These are phyloP conservation scores for Plebejus anna DNA, from an alignment of 2,888 invertebrate genomes.

Conservation along the genomic window DNA sequence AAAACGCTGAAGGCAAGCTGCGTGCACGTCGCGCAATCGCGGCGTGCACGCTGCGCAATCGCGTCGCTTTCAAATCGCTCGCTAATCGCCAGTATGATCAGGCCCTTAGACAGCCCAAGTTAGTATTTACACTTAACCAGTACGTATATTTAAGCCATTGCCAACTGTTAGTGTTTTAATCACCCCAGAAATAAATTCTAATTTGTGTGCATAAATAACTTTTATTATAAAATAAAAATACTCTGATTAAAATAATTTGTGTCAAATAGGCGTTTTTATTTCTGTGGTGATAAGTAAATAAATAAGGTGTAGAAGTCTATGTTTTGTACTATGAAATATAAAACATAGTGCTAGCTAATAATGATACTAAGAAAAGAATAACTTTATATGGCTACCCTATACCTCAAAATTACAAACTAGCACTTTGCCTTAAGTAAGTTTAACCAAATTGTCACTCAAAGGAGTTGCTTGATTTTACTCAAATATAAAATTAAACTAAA, in stretches of 20 bases:
- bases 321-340: constrained; percentile 76
- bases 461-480: constrained; percentile 67
- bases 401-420: constrained; percentile 35
- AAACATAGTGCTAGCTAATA: constrained; percentile 47
- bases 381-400: neutral
- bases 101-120: neutral
- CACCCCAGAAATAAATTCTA: constrained; percentile 51
- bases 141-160: neutral
- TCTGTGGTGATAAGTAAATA: constrained; percentile 56
- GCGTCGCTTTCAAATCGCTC: too few species aligned
- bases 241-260: constrained; percentile 66
- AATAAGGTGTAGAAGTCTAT: constrained; percentile 60
- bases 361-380: constrained; percentile 25
- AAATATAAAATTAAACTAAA: constrained; percentile 59
- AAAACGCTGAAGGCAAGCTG: too few species aligned
- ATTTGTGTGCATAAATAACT: constrained; percentile 64
- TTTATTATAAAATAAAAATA: constrained; percentile 66
- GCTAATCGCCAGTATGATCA: too few species aligned
- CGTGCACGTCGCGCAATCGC: too few species aligned
- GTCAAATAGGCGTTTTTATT: constrained; percentile 58
- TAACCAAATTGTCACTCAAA: constrained; percentile 46
- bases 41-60: too few species aligned
- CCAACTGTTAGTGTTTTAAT: constrained; percentile 34
- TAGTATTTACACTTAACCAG: constrained; percentile 7
- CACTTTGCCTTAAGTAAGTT: constrained; percentile 39